These are phyloP conservation scores for Pygoscelis antarcticus DNA, from an alignment of 2,113 vertebrate genomes.

Conservation along the genomic window DNA sequence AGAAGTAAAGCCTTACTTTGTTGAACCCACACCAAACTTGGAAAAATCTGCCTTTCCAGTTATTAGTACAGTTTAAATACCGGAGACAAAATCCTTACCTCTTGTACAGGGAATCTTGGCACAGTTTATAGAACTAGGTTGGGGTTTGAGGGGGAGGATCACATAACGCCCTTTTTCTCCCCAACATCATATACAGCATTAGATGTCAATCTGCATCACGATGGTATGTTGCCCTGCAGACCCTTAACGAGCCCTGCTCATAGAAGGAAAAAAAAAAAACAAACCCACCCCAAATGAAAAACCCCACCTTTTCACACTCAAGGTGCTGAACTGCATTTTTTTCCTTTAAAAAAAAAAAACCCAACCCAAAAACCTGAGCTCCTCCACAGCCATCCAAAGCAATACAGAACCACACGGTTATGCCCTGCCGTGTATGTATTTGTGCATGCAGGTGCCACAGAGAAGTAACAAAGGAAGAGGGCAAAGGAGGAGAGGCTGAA, in stretches of 20 bases:
- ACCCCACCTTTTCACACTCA: not conserved
- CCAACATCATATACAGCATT: not conserved
- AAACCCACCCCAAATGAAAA: not conserved
- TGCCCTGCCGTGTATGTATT: not conserved
- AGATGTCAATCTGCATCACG: not conserved
- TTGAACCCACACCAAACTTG: not conserved
- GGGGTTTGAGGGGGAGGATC: not conserved
- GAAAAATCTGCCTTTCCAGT: not conserved
- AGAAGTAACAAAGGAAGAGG: not conserved
- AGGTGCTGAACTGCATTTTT: not conserved
- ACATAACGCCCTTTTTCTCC: not conserved
- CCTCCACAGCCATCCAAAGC: not conserved
- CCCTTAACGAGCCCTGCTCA: not conserved
- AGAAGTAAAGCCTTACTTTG: not conserved
- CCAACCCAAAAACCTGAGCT: too few relatives aligned
- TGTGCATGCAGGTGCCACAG: not conserved
- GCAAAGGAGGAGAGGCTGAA: not conserved
- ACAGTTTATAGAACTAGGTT: not conserved
- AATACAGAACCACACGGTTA: accelerated
- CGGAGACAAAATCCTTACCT: not conserved
- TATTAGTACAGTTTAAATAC: not conserved
- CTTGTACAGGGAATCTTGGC: not conserved
- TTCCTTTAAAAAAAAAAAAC: too few relatives aligned
- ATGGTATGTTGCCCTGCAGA: not conserved
- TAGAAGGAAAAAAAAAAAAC: not conserved